phyloP scores from a whole-genome alignment of 2,888 invertebrate species.

The Nymphalis urticae region DNA sequence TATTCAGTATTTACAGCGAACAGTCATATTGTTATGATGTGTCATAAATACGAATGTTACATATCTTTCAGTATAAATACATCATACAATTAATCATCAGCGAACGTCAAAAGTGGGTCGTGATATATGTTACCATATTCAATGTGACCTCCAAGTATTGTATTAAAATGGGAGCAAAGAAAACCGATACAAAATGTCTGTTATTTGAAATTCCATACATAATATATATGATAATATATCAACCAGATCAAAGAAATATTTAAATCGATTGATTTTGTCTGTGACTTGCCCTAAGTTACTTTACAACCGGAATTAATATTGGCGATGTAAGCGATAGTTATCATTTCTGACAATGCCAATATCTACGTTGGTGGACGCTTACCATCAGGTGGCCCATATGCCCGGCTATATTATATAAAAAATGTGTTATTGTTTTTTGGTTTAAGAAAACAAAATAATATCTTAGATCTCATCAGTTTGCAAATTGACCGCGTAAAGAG shows the following conservation, averaged over 20 bases:
- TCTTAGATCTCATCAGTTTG: too few relatives aligned
- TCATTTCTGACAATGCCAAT: too few relatives aligned
- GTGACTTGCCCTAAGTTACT: too few relatives aligned
- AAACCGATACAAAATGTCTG: constrained; percentile 11
- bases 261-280: background rate
- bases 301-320: too few relatives aligned
- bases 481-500: too few relatives aligned
- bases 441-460: too few relatives aligned
- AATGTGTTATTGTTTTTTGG: too few relatives aligned
- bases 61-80: constrained; percentile 6
- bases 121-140: constrained; percentile 21
- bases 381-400: too few relatives aligned
- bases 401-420: too few relatives aligned
- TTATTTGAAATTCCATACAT: constrained; percentile 6
- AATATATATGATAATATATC: background rate
- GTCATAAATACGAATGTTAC: constrained; percentile 3
- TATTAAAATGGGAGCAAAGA: constrained; percentile 6
- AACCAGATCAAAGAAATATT: background rate
- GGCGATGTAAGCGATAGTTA: too few relatives aligned
- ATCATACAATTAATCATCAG: constrained; percentile 20
- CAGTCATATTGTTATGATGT: background rate
- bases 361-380: too few relatives aligned
- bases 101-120: constrained; percentile 19
- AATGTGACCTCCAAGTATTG: constrained; percentile 20
- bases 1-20: background rate